These are phyloP conservation scores for Phoenoteleia sp. DNA, from an alignment of 2,888 invertebrate genomes.

Conservation along the genomic window DNA sequence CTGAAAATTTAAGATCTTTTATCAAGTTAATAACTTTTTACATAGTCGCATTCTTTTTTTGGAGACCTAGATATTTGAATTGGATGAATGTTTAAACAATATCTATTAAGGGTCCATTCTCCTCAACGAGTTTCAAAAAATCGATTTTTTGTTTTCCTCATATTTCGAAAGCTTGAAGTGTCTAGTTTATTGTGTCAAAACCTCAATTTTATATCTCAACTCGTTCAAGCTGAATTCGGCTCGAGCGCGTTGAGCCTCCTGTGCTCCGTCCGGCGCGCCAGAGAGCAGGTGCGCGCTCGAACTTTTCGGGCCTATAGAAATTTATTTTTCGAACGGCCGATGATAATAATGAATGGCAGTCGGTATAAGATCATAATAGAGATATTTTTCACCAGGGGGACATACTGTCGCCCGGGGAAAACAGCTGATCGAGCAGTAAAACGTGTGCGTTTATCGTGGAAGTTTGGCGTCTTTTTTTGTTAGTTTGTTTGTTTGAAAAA, in stretches of 20 bases:
- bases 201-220: conserved; percentile 12
- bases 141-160: conserved; percentile 14
- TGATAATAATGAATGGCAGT: conserved; percentile 15
- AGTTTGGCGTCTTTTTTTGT: not conserved
- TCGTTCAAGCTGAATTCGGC: not conserved
- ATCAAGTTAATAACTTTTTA: no score
- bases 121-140: not conserved
- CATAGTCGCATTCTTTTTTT: no score
- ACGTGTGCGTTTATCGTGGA: not conserved
- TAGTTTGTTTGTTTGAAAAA: not conserved
- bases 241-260: conserved; percentile 3
- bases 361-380: conserved; percentile 1
- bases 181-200: conserved; percentile 24
- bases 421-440: conserved; percentile 5
- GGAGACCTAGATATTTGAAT: no score
- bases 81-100: no score
- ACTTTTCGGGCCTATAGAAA: conserved; percentile 4
- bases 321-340: not conserved
- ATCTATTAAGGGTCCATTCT: not conserved
- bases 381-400: conserved; percentile 7
- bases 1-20: not conserved
- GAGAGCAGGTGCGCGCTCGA: conserved; percentile 11
- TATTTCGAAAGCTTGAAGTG: conserved; percentile 10
- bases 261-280: conserved; percentile 8
- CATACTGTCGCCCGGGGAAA: not conserved